phyloP scores from a whole-genome alignment of 2,888 invertebrate species.

The Latrodectus elegans region DNA sequence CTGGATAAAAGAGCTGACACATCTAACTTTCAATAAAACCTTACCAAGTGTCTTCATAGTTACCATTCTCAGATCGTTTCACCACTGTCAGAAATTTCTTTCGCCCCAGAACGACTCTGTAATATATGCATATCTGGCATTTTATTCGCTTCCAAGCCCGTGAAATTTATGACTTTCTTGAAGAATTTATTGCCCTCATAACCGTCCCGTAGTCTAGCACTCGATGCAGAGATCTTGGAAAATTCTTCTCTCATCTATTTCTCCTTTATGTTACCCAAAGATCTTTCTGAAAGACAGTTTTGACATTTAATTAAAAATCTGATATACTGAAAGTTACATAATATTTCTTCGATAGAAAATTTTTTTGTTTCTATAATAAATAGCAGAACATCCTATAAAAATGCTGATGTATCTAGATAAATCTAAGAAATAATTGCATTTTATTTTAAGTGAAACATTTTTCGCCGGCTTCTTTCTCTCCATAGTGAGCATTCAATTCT shows the following conservation, averaged over 20 bases:
- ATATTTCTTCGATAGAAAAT: no score
- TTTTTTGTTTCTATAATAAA: no score
- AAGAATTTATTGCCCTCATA: constrained; percentile 42
- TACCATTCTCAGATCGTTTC: neutral
- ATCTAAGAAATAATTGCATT: no score
- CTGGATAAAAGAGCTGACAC: no score
- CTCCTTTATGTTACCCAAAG: constrained; percentile 1
- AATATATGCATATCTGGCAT: constrained; percentile 23
- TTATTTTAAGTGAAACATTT: no score
- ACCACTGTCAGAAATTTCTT: constrained; percentile 1
- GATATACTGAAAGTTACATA: neutral
- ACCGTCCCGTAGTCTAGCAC: constrained; percentile 10
- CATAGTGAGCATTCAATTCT: no score
- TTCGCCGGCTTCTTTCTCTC: no score
- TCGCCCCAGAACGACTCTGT: neutral
- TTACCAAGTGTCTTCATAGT: no score
- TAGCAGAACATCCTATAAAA: no score
- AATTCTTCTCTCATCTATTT: constrained; percentile 16
- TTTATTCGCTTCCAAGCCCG: constrained; percentile 16
- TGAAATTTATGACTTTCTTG: constrained; percentile 35
- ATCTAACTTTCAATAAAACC: no score
- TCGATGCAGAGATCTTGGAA: constrained; percentile 25
- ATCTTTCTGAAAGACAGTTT: constrained; percentile 8
- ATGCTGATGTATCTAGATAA: no score
- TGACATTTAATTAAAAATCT: constrained; percentile 50